phyloP scores from a whole-genome alignment of 2,888 invertebrate species.

The Tetranychus piercei region DNA sequence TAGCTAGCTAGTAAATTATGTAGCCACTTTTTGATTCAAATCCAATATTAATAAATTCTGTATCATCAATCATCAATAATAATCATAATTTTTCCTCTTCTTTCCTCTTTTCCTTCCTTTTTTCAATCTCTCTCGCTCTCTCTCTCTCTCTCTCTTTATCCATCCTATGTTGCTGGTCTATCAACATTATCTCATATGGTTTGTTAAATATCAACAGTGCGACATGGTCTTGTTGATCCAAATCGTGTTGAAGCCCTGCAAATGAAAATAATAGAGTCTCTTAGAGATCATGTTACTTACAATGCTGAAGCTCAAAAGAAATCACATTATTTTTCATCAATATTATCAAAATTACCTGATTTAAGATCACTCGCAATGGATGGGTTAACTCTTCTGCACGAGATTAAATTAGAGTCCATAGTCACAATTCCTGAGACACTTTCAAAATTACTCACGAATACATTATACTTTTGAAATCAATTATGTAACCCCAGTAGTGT shows the following conservation, averaged over 20 bases:
- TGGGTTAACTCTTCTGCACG: slow-evolving; percentile 36
- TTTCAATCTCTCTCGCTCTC: slow-evolving; percentile 5
- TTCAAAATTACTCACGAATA: background rate
- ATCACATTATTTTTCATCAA: slow-evolving; percentile 77
- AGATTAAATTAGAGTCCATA: background rate
- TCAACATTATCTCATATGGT: background rate
- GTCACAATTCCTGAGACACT: background rate
- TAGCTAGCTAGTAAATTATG: too few species aligned
- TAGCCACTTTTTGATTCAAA: too few species aligned
- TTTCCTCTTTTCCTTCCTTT: background rate
- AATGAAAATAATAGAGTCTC: slow-evolving; percentile 84
- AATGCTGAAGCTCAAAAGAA: slow-evolving; percentile 70
- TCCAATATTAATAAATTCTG: too few species aligned
- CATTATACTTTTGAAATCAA: background rate
- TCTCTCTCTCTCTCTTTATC: slow-evolving; percentile 4
- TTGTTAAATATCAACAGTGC: slow-evolving; percentile 43
- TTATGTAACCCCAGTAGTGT: background rate
- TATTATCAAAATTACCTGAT: slow-evolving; percentile 78
- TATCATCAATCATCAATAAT: too few species aligned
- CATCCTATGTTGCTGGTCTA: slow-evolving; percentile 10
- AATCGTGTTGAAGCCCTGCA: slow-evolving; percentile 82
- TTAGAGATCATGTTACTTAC: slow-evolving; percentile 87
- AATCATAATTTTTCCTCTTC: background rate
- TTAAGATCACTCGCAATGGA: slow-evolving; percentile 77
- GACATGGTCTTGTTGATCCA: slow-evolving; percentile 76